Evolutionary conservation across 2,888 invertebrate genomes (phyloP).

Genomic region (Ornithoptera alexandrae): DNA sequence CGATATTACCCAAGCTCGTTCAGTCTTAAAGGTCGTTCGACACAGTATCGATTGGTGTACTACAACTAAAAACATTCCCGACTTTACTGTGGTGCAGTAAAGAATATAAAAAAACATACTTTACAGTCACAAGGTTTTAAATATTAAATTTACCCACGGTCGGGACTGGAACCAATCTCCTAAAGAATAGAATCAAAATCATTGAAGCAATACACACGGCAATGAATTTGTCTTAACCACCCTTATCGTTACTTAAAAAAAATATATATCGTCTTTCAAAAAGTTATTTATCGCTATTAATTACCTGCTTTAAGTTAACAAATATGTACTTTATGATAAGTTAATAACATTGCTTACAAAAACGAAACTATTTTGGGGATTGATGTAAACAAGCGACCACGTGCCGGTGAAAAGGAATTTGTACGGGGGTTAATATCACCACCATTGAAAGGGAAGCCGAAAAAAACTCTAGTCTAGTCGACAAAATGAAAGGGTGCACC

Average conservation of each 20-base stretch:
- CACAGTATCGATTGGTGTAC: background rate
- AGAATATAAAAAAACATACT: too few relatives aligned
- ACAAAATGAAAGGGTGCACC: slow-evolving; percentile 6
- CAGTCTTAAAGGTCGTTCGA: background rate
- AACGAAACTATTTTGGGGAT: background rate
- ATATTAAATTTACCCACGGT: too few relatives aligned
- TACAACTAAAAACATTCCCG: background rate
- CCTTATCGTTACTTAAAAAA: too few relatives aligned
- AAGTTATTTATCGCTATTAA: too few relatives aligned
- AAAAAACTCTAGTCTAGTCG: slow-evolving; percentile 13
- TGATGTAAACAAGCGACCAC: slow-evolving; percentile 1
- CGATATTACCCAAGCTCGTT: slow-evolving; percentile 2
- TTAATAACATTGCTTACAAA: too few relatives aligned
- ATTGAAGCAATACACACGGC: too few relatives aligned
- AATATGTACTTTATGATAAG: background rate
- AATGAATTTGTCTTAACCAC: too few relatives aligned
- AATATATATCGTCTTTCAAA: too few relatives aligned
- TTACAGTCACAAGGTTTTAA: too few relatives aligned
- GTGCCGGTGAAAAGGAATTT: slow-evolving; percentile 3
- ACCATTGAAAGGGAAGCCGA: slow-evolving; percentile 2
- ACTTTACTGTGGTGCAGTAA: too few relatives aligned
- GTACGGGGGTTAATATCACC: slow-evolving; percentile 9
- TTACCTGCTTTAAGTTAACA: background rate
- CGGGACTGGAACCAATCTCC: too few relatives aligned
- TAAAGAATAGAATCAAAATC: too few relatives aligned